Conservation (phyloP, 2,888 invertebrate species). For the Gastracanthus pulcherrimus region DNA sequence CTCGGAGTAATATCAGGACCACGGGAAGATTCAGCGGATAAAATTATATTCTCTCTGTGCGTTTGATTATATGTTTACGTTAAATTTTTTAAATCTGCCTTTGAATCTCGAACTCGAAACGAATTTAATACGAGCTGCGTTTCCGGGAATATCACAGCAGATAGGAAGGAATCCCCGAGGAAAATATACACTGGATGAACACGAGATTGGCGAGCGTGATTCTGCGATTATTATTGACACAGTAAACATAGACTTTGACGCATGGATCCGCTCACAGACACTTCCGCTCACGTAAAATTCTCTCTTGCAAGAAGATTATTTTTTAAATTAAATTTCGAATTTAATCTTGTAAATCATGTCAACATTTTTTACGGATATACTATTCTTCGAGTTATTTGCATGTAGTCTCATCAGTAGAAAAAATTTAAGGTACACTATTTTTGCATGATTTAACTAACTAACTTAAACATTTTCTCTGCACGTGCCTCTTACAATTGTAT, state of each 20-base stretch:
- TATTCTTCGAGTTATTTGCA: too few relatives aligned
- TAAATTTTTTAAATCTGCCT: constrained; percentile 31
- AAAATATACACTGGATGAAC: constrained; percentile 60
- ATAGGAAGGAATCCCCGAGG: constrained; percentile 51
- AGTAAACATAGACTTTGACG: constrained; percentile 59
- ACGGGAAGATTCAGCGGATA: not conserved
- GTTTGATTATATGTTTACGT: constrained; percentile 44
- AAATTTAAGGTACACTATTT: too few relatives aligned
- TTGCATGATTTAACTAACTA: too few relatives aligned
- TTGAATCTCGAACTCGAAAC: constrained; percentile 23
- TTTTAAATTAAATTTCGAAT: constrained; percentile 14
- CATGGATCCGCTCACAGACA: constrained; percentile 17
- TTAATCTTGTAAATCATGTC: not conserved
- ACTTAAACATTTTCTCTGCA: too few relatives aligned
- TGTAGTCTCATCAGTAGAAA: too few relatives aligned
- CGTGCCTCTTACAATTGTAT: too few relatives aligned
- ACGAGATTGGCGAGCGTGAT: constrained; percentile 53
- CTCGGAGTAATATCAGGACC: not conserved
- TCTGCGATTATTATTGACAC: constrained; percentile 61
- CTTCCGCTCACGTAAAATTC: constrained; percentile 38
- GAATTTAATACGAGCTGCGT: constrained; percentile 11
- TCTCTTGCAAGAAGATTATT: not conserved
- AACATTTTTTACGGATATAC: not conserved
- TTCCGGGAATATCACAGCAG: constrained; percentile 41
- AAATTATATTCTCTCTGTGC: constrained; percentile 19